Percentiles rank a stretch among this genome's conserved stretches.
Evolutionary conservation across 1,140 invertebrate genomes (phyloP).

Genomic region (Anoplophora glabripennis): DNA sequence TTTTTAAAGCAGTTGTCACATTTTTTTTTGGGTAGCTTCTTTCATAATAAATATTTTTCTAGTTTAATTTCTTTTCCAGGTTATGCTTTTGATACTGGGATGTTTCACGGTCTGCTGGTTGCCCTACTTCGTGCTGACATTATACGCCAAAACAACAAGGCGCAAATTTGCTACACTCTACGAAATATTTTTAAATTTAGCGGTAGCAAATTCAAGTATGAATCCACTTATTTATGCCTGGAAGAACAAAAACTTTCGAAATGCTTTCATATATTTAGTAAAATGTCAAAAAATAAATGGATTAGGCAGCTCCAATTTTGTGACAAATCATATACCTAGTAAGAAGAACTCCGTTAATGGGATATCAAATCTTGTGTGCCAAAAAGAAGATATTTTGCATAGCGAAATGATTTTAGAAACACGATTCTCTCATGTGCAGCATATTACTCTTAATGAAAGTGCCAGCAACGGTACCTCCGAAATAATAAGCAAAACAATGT

Average conservation of each 20-base stretch:
- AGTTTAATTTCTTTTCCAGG: conserved; percentile 54
- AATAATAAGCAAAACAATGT: too few species aligned
- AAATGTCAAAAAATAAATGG: conserved; percentile 56
- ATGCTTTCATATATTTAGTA: conserved; percentile 63
- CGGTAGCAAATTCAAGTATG: conserved; percentile 71
- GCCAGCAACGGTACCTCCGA: too few species aligned
- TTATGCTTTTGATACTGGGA: conserved; percentile 68
- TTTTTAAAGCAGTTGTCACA: too few species aligned
- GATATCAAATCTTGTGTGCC: conserved; percentile 16
- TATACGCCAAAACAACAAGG: conserved; percentile 57
- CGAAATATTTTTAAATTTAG: conserved; percentile 66
- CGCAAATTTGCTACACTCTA: conserved; percentile 57
- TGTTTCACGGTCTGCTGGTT: conserved; percentile 75
- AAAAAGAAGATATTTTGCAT: conserved; percentile 1
- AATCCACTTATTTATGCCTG: conserved; percentile 79
- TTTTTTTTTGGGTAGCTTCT: too few species aligned
- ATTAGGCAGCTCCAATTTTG: conserved; percentile 30
- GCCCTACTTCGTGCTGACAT: conserved; percentile 67
- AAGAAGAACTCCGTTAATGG: conserved; percentile 33
- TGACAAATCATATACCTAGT: conserved; percentile 45
- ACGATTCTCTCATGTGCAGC: too few species aligned
- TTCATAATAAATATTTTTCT: not conserved
- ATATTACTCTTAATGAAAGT: too few species aligned
- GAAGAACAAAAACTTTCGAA: conserved; percentile 73
- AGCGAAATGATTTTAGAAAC: too few species aligned